Conservation (phyloP, 2,888 invertebrate species). For the Hydrotaea cyrtoneurina region DNA sequence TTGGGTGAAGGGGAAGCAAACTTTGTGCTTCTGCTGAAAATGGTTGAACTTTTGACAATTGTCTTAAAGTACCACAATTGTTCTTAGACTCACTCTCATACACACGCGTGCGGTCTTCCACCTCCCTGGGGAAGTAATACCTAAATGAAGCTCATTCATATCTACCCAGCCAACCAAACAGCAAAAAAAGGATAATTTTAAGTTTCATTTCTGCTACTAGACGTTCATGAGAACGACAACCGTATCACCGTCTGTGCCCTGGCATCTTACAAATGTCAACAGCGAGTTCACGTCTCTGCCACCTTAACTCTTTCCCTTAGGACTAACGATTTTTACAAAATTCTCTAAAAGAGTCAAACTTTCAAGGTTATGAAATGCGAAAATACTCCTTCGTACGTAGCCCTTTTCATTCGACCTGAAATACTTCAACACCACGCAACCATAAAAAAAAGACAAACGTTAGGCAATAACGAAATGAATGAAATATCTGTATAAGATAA, state of each 20-base stretch:
- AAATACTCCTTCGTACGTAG: constrained; percentile 47
- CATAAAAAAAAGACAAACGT: constrained; percentile 34
- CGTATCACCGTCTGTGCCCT: constrained; percentile 26
- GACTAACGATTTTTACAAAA: background rate
- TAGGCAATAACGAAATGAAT: constrained; percentile 58
- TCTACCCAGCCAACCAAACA: constrained; percentile 1
- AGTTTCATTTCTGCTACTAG: constrained; percentile 32
- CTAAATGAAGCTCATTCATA: constrained; percentile 68
- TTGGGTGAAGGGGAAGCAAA: background rate
- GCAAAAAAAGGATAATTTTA: constrained; percentile 58
- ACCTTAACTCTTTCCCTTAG: background rate
- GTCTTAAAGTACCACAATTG: constrained; percentile 75
- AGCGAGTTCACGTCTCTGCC: constrained; percentile 48
- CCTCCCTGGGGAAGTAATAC: constrained; percentile 61
- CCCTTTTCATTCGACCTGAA: constrained; percentile 29
- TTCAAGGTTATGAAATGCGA: constrained; percentile 66
- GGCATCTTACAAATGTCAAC: constrained; percentile 55
- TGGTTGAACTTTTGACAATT: constrained; percentile 75
- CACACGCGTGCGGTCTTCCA: constrained; percentile 31
- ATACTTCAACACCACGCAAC: background rate
- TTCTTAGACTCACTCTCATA: constrained; percentile 64
- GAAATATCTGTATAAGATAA: constrained; percentile 32
- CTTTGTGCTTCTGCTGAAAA: background rate
- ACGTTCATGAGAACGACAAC: constrained; percentile 23
- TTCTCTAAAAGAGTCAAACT: constrained; percentile 46